A percentile compares a stretch with the other conserved stretches of the same genome.
These are phyloP conservation scores for Platygyra sinensis DNA, from an alignment of 64 coral and sea anemone species.

Conservation along the genomic window DNA sequence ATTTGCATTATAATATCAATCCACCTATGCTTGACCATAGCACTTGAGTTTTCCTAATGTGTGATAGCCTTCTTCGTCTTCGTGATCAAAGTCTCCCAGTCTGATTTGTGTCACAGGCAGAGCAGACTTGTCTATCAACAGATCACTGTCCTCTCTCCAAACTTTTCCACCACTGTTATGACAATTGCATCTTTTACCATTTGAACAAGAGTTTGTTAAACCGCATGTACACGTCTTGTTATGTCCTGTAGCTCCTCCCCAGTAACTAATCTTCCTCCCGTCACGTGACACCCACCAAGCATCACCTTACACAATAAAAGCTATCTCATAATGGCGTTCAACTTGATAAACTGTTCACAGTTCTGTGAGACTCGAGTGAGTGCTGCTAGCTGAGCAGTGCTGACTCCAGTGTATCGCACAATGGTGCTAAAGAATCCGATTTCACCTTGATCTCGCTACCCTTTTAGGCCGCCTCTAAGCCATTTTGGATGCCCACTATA, in stretches of 20 bases:
- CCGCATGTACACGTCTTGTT: background rate
- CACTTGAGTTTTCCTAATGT: slow-evolving; percentile 40
- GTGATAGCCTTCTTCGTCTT: background rate
- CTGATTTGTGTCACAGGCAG: too few relatives aligned
- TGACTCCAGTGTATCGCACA: too few relatives aligned
- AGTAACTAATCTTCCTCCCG: background rate
- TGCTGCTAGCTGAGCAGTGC: too few relatives aligned
- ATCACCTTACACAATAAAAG: accelerated
- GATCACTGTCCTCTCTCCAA: slow-evolving; percentile 32
- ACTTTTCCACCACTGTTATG: background rate
- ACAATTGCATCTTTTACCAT: background rate
- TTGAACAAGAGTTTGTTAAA: background rate
- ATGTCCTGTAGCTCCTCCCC: background rate
- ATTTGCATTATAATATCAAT: background rate
- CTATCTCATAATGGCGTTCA: slow-evolving; percentile 12
- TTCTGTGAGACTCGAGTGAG: too few relatives aligned
- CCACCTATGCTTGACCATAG: background rate
- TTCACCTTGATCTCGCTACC: too few relatives aligned
- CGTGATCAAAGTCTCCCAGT: background rate
- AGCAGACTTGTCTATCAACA: slow-evolving; percentile 35
- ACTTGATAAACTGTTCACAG: slow-evolving; percentile 66
- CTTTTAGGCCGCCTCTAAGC: too few relatives aligned
- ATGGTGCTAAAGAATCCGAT: too few relatives aligned
- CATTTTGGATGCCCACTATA: too few relatives aligned
- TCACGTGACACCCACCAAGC: slow-evolving; percentile 33